phyloP scores from a whole-genome alignment of 2,797 vertebrate species.

The Leptodactylus fallax region DNA sequence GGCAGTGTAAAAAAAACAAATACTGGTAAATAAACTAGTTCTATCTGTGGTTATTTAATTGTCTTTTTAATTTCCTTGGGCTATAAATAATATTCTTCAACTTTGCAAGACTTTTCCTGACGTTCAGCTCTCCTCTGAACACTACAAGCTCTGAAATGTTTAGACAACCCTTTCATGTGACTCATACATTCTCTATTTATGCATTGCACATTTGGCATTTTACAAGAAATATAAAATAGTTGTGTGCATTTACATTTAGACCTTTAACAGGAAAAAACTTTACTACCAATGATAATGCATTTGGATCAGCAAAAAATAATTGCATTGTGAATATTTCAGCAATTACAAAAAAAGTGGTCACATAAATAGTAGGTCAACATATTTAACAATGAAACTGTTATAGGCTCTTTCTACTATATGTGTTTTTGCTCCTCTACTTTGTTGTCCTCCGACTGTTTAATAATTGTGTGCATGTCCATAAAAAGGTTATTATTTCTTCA shows the following conservation, averaged over 20 bases:
- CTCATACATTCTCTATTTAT: slow-evolving; percentile 43
- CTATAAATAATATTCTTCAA: slow-evolving; percentile 16
- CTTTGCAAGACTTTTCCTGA: not conserved
- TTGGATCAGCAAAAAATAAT: slow-evolving; percentile 1
- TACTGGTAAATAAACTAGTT: not conserved
- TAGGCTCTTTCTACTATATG: not conserved
- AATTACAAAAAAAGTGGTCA: not conserved
- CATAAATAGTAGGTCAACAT: not conserved
- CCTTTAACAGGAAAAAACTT: slow-evolving; percentile 15
- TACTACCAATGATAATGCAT: slow-evolving; percentile 17
- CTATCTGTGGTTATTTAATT: not conserved
- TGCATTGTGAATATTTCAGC: slow-evolving; percentile 9
- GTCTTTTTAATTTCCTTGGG: not conserved
- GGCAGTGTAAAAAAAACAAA: too few species aligned
- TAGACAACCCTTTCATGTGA: slow-evolving; percentile 32
- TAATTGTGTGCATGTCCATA: not conserved
- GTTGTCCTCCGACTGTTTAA: not conserved
- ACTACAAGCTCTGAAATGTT: slow-evolving; percentile 13
- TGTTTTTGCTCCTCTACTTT: not conserved
- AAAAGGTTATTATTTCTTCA: too few species aligned
- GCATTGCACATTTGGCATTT: slow-evolving; percentile 41
- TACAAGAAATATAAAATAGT: slow-evolving; percentile 42
- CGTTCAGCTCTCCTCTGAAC: slow-evolving; percentile 29
- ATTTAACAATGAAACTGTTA: not conserved
- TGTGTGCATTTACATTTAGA: slow-evolving; percentile 37